Evolutionary conservation across 2,888 invertebrate species (phyloP), one percentile per base, ranked within the genome.

Genomic region (Cybosia mesomella): DNA sequence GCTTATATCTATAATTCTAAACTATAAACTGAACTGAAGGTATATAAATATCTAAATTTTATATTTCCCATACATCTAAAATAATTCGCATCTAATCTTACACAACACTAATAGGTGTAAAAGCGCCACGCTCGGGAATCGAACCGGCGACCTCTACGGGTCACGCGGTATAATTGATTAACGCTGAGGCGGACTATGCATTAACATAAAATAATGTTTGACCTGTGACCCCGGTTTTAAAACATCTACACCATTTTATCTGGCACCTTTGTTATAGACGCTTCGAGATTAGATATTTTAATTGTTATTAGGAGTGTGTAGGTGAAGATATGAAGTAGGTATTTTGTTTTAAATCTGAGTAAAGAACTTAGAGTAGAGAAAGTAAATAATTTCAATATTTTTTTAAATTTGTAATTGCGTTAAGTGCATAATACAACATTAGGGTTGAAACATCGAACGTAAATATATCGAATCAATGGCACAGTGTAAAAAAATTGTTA

Each of bases 171-270:
- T 94, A 94, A 94, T 94, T 94, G 94, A 94, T 94, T 94, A 92
- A 92, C 92, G 85, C 91, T 89, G 90, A 84, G 80, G 81, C 89
- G 85, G 85, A 85, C 91, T 87, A 86, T 91, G 84, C 94, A 94
- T 94, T 94, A 94, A 92, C 94, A 94, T 94, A 93, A 93, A 94
- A 92, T 94, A 94, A 92, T 91, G 92, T 89, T 94, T 94, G 90
- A 93, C 93, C 94, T 88, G 73, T 91, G 93, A 91, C 93, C 84
- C 85, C 64, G 81, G 86, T 92, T 92, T 93, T 91, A 92, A 93
- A 93, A 85, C 91, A 91, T 91, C 89, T 85, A 85, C 84, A 78
- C 89, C 88, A 88, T 80, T 86, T 72, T 84, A 86, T 78, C 77
- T 76, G 74, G 83, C 74, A 72, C 78, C 77, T 83, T 85, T 86